Conservation (phyloP, 2,797 vertebrate genomes). For the Scomberomorus guttatus region DNA sequence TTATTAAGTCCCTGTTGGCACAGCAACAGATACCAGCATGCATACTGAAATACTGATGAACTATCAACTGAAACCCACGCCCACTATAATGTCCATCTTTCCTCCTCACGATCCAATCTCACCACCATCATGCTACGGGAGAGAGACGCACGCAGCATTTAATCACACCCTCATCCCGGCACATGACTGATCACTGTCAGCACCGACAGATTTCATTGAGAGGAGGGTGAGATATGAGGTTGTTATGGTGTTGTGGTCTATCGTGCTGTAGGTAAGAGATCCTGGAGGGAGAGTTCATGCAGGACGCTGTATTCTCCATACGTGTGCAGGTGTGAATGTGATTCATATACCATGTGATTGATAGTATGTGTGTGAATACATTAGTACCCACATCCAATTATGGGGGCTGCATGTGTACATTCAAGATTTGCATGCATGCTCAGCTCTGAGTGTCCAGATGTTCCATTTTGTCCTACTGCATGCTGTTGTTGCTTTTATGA, state of each 20-base stretch:
- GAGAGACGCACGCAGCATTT: constrained; percentile 56
- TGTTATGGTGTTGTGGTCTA: constrained; percentile 47
- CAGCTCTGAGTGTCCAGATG: constrained; percentile 48
- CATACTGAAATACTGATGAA: constrained; percentile 45
- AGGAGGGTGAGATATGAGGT: constrained; percentile 44
- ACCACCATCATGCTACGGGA: constrained; percentile 23
- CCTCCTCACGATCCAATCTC: constrained; percentile 9
- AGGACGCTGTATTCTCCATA: neutral
- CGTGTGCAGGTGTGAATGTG: constrained; percentile 13
- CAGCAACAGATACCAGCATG: constrained; percentile 58
- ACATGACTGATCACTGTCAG: constrained; percentile 60
- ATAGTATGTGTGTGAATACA: constrained; percentile 11
- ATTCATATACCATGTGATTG: neutral
- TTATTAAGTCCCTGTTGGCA: constrained; percentile 62
- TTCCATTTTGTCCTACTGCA: constrained; percentile 56
- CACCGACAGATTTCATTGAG: constrained; percentile 56
- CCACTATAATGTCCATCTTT: constrained; percentile 21
- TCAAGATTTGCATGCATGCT: constrained; percentile 41
- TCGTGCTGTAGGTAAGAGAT: constrained; percentile 33
- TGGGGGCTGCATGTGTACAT: constrained; percentile 24
- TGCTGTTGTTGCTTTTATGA: constrained; percentile 49
- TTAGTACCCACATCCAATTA: constrained; percentile 37
- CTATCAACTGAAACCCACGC: constrained; percentile 27
- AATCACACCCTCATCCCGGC: constrained; percentile 27
- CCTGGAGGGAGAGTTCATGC: neutral